Conservation (phyloP, 2,113 vertebrate species). For the Strigops habroptila region DNA sequence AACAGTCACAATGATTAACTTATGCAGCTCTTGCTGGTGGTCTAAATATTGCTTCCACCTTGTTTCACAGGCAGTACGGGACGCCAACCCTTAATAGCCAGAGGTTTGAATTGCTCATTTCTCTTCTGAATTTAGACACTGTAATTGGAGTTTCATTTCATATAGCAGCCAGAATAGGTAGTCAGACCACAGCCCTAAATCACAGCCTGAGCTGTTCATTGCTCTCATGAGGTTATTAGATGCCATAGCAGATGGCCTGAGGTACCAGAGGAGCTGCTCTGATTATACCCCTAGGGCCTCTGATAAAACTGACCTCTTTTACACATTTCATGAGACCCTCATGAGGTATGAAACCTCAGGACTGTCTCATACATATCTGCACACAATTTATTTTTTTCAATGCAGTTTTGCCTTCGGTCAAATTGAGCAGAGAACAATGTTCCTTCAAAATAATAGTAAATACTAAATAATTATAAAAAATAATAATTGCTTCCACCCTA, state of each 20-base stretch:
- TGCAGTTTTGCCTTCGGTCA: not conserved
- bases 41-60: not conserved
- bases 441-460: not conserved
- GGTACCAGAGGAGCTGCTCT: not conserved
- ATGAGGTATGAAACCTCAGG: not conserved
- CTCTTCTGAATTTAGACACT: slow-evolving; percentile 28
- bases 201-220: slow-evolving; percentile 12
- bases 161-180: slow-evolving; percentile 18
- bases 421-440: not conserved
- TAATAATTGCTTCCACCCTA: not conserved
- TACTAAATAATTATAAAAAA: not conserved
- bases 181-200: slow-evolving; percentile 21
- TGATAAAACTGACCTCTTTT: slow-evolving; percentile 26
- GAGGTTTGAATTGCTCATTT: slow-evolving; percentile 26
- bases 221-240: slow-evolving; percentile 24
- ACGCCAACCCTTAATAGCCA: not conserved
- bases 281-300: not conserved
- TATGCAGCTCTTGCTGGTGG: not conserved
- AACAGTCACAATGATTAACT: not conserved
- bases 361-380: not conserved
- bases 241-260: slow-evolving; percentile 51
- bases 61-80: not conserved
- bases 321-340: not conserved
- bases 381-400: not conserved
- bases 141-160: slow-evolving; percentile 38